These are phyloP conservation scores for Lasioglossum calceatum DNA, from an alignment of 2,888 invertebrate species.

Conservation along the genomic window DNA sequence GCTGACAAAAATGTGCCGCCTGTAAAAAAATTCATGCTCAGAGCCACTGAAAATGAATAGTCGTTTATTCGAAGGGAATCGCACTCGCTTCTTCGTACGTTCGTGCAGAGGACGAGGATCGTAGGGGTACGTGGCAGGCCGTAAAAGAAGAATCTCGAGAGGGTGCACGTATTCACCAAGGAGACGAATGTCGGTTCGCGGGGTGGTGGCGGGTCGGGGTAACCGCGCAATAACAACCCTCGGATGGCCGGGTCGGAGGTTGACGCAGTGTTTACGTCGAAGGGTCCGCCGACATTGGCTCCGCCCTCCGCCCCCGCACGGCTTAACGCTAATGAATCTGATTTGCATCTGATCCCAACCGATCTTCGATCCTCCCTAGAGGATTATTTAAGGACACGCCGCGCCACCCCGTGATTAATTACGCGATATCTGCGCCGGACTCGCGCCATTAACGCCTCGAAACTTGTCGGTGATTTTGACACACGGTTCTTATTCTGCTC, in stretches of 20 bases:
- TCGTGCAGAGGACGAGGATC: not conserved
- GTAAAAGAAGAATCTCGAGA: slow-evolving; percentile 41
- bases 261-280: slow-evolving; percentile 68
- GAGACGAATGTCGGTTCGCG: slow-evolving; percentile 41
- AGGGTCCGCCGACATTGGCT: slow-evolving; percentile 53
- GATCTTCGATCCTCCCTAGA: slow-evolving; percentile 76
- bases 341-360: slow-evolving; percentile 83
- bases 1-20: not conserved
- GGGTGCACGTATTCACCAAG: slow-evolving; percentile 58
- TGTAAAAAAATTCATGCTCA: not conserved
- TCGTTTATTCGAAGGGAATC: not conserved
- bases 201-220: slow-evolving; percentile 60
- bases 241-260: slow-evolving; percentile 61
- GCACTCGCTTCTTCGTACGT: not conserved
- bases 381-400: slow-evolving; percentile 72
- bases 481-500: not conserved
- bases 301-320: slow-evolving; percentile 56
- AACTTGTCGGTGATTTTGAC: slow-evolving; percentile 17
- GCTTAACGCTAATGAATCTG: slow-evolving; percentile 83
- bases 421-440: slow-evolving; percentile 56
- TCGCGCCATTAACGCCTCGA: slow-evolving; percentile 26
- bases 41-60: not conserved
- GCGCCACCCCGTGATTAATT: slow-evolving; percentile 71
- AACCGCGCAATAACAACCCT: slow-evolving; percentile 80
- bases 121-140: not conserved